Evolutionary conservation across 2,888 invertebrate genomes (phyloP).

Genomic region (Cephus nigrinus): DNA sequence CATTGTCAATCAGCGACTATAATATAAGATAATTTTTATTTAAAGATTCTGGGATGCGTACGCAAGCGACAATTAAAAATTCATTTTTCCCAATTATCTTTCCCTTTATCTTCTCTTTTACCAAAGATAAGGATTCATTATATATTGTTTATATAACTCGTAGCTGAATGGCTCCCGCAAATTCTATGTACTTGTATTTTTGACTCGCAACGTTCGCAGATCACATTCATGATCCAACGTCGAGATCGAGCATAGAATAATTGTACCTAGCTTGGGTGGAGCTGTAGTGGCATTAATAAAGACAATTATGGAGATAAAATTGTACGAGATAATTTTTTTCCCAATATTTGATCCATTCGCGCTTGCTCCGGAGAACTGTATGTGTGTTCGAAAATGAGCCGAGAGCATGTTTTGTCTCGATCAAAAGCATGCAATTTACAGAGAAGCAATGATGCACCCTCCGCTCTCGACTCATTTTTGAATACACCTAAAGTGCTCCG

Average conservation of each 20-base stretch:
- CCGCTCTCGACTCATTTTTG: too few relatives aligned
- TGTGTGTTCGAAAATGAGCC: too few relatives aligned
- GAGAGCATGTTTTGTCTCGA: too few relatives aligned
- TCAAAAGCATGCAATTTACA: too few relatives aligned
- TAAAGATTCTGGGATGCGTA: not conserved
- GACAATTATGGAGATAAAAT: slow-evolving; percentile 19
- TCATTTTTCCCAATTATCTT: not conserved
- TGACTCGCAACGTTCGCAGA: slow-evolving; percentile 1
- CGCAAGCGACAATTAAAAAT: not conserved
- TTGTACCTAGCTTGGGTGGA: slow-evolving; percentile 55
- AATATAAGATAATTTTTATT: not conserved
- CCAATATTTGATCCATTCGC: not conserved
- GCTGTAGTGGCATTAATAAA: slow-evolving; percentile 54
- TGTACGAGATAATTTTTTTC: not conserved
- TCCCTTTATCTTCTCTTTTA: slow-evolving; percentile 32
- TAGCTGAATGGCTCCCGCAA: slow-evolving; percentile 35
- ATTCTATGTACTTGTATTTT: slow-evolving; percentile 28
- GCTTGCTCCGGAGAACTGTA: too few relatives aligned
- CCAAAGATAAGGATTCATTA: slow-evolving; percentile 53
- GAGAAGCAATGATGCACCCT: too few relatives aligned
- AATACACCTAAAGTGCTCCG: too few relatives aligned
- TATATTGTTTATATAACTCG: slow-evolving; percentile 45
- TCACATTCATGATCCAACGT: not conserved
- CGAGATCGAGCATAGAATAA: slow-evolving; percentile 22
- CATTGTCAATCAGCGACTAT: not conserved